A percentile compares a stretch with the other conserved stretches of the same genome.
These are phyloP conservation scores for Melitaea cinxia DNA, from an alignment of 1,140 invertebrate genomes.

Conservation along the genomic window DNA sequence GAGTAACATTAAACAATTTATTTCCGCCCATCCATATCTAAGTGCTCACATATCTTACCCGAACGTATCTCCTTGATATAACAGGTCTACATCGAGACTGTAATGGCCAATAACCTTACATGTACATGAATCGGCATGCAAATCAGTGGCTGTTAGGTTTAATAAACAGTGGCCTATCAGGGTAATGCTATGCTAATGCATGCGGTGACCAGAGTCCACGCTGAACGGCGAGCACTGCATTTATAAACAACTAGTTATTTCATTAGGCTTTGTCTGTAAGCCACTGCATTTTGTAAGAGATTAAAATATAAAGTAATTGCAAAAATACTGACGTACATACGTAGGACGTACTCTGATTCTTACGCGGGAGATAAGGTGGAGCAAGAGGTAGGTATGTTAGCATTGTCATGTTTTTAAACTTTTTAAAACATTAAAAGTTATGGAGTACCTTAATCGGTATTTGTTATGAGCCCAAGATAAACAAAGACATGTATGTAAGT, in stretches of 20 bases:
- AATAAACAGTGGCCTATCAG: slow-evolving; percentile 15
- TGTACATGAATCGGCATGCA: slow-evolving; percentile 9
- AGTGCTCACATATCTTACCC: background rate
- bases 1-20: too few relatives aligned
- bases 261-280: background rate
- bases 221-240: background rate
- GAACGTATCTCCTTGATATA: background rate
- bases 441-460: too few relatives aligned
- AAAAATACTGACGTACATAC: too few relatives aligned
- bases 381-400: too few relatives aligned
- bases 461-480: too few relatives aligned
- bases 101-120: slow-evolving; percentile 14
- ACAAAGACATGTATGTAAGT: too few relatives aligned
- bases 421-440: too few relatives aligned
- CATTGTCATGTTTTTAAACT: too few relatives aligned
- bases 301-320: too few relatives aligned
- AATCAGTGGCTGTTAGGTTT: slow-evolving; percentile 8
- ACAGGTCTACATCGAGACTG: slow-evolving; percentile 2
- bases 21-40: background rate
- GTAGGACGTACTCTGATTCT: too few relatives aligned
- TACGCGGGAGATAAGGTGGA: too few relatives aligned
- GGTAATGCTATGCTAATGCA: slow-evolving; percentile 15
- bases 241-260: background rate
- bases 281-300: too few relatives aligned
- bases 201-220: slow-evolving; percentile 2